phyloP scores from a whole-genome alignment of 2,113 vertebrate genomes.

The Arvicanthis niloticus region DNA sequence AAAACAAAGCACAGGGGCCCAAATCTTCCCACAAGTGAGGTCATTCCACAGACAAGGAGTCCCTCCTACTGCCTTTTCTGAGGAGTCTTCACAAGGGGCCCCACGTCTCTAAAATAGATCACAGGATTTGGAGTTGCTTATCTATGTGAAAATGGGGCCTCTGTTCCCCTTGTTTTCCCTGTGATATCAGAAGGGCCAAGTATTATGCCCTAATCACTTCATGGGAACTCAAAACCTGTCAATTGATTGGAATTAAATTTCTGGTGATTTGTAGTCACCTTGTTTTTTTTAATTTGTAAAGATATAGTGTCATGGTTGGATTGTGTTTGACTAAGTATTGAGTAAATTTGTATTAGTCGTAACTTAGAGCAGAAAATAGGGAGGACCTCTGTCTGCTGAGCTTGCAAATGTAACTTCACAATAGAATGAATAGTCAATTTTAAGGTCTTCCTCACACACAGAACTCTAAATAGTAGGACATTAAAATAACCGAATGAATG shows the following conservation, averaged over 20 bases:
- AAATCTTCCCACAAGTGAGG: neutral
- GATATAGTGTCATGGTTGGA: neutral
- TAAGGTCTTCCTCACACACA: neutral
- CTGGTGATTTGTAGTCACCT: neutral
- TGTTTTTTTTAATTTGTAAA: neutral
- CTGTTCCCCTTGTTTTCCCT: neutral
- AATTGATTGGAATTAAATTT: neutral
- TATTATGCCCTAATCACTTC: neutral
- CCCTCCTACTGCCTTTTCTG: neutral
- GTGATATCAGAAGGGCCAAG: neutral
- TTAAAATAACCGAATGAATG: neutral
- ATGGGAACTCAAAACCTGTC: neutral
- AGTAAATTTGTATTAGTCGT: neutral
- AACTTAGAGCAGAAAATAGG: neutral
- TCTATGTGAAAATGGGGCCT: neutral
- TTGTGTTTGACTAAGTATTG: neutral
- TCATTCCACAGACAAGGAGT: neutral
- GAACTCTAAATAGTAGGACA: neutral
- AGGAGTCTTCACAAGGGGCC: neutral
- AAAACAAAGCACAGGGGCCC: neutral
- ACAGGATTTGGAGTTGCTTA: neutral
- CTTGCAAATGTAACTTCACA: conserved; percentile 5
- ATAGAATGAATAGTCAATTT: neutral
- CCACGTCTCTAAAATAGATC: neutral
- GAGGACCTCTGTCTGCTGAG: neutral